Evolutionary conservation across 2,888 invertebrate genomes (phyloP), one percentile per base, ranked within the genome.

Genomic region (Carcina quercana): DNA sequence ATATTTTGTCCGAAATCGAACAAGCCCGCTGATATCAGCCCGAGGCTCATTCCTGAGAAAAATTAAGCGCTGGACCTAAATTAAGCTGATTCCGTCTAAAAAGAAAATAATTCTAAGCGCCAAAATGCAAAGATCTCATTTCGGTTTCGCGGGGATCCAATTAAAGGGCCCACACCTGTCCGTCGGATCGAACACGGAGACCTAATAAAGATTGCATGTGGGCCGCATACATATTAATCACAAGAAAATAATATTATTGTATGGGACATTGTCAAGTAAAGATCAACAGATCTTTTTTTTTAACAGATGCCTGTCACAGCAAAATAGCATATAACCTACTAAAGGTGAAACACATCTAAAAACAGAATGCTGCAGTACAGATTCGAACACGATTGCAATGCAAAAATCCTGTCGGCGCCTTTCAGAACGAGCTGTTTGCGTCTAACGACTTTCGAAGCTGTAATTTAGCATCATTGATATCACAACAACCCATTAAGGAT

Each of bases 391-490:
- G n/a, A n/a, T n/a, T n/a, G n/a, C n/a, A n/a, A 2, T 15, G 25
- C 27, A 32, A 24, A 35, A 24, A 22, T 27, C 3, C 21, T 20
- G 35, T 33, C 33, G 35, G 37, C 33, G 31, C 22, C 29, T 30
- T 29, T 30, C 32, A 28, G 27, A 28, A 10, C 26, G 30, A 43
- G 42, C 39, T 34, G 29, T 13, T 28, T 32, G 25, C 38, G 29
- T 35, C 47, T 47, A 53, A 54, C 47, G 44, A 50, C 42, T 45
- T 47, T 45, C 43, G 40, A 50, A 54, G 40, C 54, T 51, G 47
- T 64, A 68, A 68, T 71, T 72, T 64, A 42, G 41, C 41, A 43
- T 54, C 62, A 57, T 61, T 59, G 59, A 59, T 69, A 66, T 63
- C 57, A 59, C 60, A 65, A 65, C 61, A 59, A 42, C 41, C 55